Evolutionary conservation across 1,140 invertebrate species (phyloP).

Genomic region (Lepidotrigona ventralis): DNA sequence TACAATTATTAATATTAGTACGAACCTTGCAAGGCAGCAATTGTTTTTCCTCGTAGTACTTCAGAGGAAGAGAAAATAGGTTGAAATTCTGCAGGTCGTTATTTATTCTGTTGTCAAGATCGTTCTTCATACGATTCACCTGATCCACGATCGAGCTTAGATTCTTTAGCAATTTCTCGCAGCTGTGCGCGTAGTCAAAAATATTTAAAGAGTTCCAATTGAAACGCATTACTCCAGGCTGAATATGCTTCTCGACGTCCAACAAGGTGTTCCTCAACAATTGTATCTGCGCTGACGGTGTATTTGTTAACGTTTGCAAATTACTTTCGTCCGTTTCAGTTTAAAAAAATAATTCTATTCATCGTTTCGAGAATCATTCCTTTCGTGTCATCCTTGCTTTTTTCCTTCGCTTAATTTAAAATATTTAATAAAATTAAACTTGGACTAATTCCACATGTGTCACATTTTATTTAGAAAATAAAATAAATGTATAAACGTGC

Average conservation of each 20-base stretch:
- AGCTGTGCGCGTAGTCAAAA: conserved; percentile 84
- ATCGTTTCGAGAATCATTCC: background rate
- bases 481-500: too few relatives aligned
- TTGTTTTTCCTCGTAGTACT: background rate
- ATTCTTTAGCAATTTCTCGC: conserved; percentile 81
- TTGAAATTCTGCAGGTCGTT: conserved; percentile 81
- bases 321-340: background rate
- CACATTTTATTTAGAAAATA: too few relatives aligned
- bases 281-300: conserved; percentile 76
- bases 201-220: conserved; percentile 93
- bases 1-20: too few relatives aligned
- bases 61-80: conserved; percentile 78
- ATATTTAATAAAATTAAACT: background rate
- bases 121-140: conserved; percentile 87
- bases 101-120: conserved; percentile 84
- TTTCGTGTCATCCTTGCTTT: too few relatives aligned
- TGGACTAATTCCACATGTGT: too few relatives aligned
- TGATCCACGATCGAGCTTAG: conserved; percentile 85
- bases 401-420: background rate
- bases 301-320: background rate
- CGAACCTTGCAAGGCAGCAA: conserved; percentile 71
- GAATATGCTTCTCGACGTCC: conserved; percentile 88
- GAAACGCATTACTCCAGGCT: conserved; percentile 88
- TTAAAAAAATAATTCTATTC: background rate
- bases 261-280: conserved; percentile 85